Percentiles rank a stretch among this genome's conserved stretches.
These are phyloP conservation scores for Sebastes vulpes DNA, from an alignment of 2,797 vertebrate genomes.

Conservation along the genomic window DNA sequence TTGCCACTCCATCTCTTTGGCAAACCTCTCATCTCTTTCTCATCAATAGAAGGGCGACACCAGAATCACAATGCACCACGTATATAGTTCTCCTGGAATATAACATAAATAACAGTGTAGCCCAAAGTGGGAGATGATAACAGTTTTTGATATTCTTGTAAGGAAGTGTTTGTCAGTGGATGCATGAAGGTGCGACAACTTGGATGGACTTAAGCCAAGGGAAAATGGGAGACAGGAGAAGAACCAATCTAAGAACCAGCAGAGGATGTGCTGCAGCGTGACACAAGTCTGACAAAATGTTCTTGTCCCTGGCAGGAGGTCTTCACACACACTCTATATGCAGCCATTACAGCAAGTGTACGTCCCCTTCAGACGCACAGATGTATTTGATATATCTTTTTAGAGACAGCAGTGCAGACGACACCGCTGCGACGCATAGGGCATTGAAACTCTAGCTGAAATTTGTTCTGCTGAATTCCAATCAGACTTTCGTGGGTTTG, in stretches of 20 bases:
- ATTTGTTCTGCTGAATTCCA: constrained; percentile 29
- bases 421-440: neutral
- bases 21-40: constrained; percentile 29
- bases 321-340: constrained; percentile 7
- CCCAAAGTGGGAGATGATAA: constrained; percentile 8
- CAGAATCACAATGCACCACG: constrained; percentile 15
- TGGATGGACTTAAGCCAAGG: constrained; percentile 21
- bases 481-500: constrained; percentile 11
- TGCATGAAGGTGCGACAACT: constrained; percentile 30
- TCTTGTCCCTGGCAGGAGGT: constrained; percentile 25
- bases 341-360: constrained; percentile 24
- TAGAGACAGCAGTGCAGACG: constrained; percentile 2
- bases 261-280: constrained; percentile 38
- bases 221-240: neutral
- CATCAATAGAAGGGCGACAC: constrained; percentile 15
- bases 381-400: constrained; percentile 10
- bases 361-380: neutral
- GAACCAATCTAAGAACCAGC: constrained; percentile 38
- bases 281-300: constrained; percentile 25
- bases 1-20: constrained; percentile 31
- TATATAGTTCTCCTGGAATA: constrained; percentile 1
- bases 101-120: constrained; percentile 16
- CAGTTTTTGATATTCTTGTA: constrained; percentile 16
- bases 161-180: constrained; percentile 26
- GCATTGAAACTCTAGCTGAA: constrained; percentile 5